phyloP scores from a whole-genome alignment of 2,113 vertebrate genomes.

The Tinamus guttatus region DNA sequence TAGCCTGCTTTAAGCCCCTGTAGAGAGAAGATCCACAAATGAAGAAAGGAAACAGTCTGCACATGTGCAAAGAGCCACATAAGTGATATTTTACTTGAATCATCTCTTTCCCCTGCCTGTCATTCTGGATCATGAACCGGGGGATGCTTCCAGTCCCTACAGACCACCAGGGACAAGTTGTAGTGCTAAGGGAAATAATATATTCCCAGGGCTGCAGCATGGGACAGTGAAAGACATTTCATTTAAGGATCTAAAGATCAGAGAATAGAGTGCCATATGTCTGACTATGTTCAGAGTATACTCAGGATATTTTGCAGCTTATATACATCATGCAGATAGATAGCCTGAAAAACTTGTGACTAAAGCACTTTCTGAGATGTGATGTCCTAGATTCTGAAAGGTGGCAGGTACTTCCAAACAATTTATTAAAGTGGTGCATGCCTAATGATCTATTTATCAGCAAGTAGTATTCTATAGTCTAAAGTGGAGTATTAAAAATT shows the following conservation, averaged over 20 bases:
- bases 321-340: neutral
- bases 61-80: neutral
- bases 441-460: neutral
- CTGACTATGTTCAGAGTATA: neutral
- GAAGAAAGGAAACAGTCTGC: neutral
- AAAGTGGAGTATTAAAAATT: neutral
- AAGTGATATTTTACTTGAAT: neutral
- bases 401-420: neutral
- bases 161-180: accelerated
- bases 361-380: neutral
- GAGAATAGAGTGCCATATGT: neutral
- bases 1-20: neutral
- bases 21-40: neutral
- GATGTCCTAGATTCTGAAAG: neutral
- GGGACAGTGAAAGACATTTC: neutral
- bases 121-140: neutral
- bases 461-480: neutral
- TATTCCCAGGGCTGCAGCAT: neutral
- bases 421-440: neutral
- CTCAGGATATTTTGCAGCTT: neutral
- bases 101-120: neutral
- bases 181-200: neutral
- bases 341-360: neutral
- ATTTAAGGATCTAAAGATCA: neutral
- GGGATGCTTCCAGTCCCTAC: neutral